Conservation (phyloP, 2,888 invertebrate species). For the Steinernema hermaphroditum region DNA sequence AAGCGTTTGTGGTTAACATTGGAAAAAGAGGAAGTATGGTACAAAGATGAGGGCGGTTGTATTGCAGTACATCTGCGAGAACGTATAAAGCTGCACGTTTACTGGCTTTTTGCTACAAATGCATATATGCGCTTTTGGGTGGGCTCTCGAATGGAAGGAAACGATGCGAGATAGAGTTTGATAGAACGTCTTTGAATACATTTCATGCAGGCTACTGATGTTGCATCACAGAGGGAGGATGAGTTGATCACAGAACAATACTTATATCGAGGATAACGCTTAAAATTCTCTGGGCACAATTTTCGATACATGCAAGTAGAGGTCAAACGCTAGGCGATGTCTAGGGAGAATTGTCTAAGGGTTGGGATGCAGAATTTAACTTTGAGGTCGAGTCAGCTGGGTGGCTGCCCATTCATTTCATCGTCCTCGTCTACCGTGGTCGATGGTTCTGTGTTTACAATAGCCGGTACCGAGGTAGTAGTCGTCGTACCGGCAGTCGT, state of each 20-base stretch:
- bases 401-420: not conserved
- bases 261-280: not conserved
- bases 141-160: not conserved
- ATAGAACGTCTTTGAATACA: conserved; percentile 5
- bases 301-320: not conserved
- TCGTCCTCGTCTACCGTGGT: not conserved
- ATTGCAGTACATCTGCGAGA: conserved; percentile 16
- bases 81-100: conserved; percentile 24
- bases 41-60: not conserved
- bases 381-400: not conserved
- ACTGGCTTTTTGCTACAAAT: conserved; percentile 19
- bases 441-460: not conserved
- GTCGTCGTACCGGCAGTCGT: not conserved
- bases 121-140: not conserved
- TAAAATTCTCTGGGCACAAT: conserved; percentile 20
- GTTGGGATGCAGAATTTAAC: not conserved
- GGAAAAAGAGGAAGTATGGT: not conserved
- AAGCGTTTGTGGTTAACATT: not conserved
- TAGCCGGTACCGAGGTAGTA: not conserved
- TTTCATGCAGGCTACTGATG: conserved; percentile 1
- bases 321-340: conserved; percentile 21
- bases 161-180: not conserved
- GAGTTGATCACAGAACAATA: conserved; percentile 22
- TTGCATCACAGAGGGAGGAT: conserved; percentile 3
- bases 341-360: conserved; percentile 23